These are phyloP conservation scores for Darevskia mixta DNA, from an alignment of 2,797 vertebrate genomes.

Conservation along the genomic window DNA sequence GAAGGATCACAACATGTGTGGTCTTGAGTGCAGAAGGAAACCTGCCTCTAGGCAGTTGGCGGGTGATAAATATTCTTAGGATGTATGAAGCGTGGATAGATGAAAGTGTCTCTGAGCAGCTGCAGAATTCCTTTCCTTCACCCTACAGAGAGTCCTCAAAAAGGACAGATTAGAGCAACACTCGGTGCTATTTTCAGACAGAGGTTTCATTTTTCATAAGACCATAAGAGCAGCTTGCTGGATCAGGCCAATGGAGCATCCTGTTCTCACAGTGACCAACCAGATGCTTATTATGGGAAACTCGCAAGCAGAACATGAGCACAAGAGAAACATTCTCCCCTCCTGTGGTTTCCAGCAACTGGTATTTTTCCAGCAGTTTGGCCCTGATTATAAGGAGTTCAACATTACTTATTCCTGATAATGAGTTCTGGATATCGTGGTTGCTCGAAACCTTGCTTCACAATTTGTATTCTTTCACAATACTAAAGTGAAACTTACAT, in stretches of 20 bases:
- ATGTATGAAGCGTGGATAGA: too few species aligned
- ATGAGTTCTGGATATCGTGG: neutral
- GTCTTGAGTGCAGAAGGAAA: neutral
- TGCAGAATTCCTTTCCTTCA: neutral
- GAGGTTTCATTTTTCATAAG: neutral
- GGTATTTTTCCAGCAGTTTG: too few species aligned
- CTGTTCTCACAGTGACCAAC: too few species aligned
- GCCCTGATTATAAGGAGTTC: too few species aligned
- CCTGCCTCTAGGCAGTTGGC: neutral
- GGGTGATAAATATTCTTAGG: neutral
- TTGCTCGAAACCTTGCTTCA: neutral
- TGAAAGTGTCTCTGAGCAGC: neutral
- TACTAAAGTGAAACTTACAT: neutral
- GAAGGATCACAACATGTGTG: neutral
- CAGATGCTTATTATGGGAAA: too few species aligned
- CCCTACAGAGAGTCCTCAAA: neutral
- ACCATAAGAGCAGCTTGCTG: too few species aligned
- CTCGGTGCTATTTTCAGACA: neutral
- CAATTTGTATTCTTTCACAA: neutral
- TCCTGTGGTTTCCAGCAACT: too few species aligned
- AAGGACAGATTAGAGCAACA: neutral
- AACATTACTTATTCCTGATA: too few species aligned
- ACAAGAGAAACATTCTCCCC: too few species aligned
- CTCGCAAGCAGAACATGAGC: too few species aligned
- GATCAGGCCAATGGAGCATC: too few species aligned